Base-by-base conservation (phyloP, 30 jellyfish, hydroid and myxozoan species). In the Turritopsis rubra region DNA sequence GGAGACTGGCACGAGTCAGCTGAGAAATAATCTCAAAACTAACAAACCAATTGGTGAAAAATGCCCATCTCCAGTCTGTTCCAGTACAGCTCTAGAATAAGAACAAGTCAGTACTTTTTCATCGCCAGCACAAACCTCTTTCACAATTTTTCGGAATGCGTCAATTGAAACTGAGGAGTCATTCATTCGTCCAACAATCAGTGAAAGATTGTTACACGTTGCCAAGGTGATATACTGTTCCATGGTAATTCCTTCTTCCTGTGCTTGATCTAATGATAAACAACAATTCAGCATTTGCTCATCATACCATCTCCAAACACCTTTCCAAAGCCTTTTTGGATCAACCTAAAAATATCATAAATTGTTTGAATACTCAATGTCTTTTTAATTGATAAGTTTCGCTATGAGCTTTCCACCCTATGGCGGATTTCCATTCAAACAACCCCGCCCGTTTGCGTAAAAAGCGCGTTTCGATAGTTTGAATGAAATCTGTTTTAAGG, bases 41-140 rank as follows among this genome's bases (percentile, higher is more conserved):
- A 41, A 41, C 72, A 21, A n/a, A 77, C 91, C 97, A 22, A 90
- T 85, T 52, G 97, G 97, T 29, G 97, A 85, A 86, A 85, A 90
- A 82, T 90, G 97, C 28, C 97, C 97, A 27, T 83, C 92, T 17
- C 97, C 97, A 29, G 97, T 90, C 81, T 90, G 97, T 17, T 74
- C 76, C 28, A 90, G 85, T 18, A 84, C 80, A 1, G 81, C 53
- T 75, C 97, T 82, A 19, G 97, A 85, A 72, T 90, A 90, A 21
- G 97, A 90, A 16, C 83, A 87, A 18, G 88, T 88, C 24, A 85
- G 65, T 25, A 85, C 76, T 41, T 81, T 75, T 22, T 90, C 95
- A 7, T 90, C 95, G 30, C 78, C 81, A 72, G 75, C 85, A 21
- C 95, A 84, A 16, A 31, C 60, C 52, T 75, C 86, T 66, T 81